phyloP scores from a whole-genome alignment of 2,113 vertebrate genomes.

The Hemicordylus capensis region DNA sequence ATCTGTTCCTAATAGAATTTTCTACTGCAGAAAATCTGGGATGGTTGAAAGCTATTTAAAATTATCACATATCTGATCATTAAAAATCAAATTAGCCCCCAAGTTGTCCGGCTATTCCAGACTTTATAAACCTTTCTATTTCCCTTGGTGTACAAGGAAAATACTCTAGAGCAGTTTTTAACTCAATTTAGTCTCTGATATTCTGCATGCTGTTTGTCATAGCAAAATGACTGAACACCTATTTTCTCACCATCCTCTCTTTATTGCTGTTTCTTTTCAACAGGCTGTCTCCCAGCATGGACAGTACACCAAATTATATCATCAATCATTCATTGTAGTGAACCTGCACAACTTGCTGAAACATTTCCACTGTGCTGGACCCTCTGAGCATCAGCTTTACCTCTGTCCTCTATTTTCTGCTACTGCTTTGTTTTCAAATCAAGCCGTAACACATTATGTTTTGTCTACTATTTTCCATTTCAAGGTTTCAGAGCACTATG shows the following conservation, averaged over 20 bases:
- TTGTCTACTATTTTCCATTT: neutral
- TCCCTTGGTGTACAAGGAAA: conserved; percentile 19
- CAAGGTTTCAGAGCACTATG: neutral
- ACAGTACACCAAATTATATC: neutral
- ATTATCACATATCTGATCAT: no score
- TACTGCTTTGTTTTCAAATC: neutral
- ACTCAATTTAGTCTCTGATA: conserved; percentile 5
- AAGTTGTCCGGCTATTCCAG: neutral
- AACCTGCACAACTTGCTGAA: neutral
- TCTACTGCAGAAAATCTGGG: no score
- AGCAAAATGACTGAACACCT: conserved; percentile 35
- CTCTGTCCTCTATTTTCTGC: neutral
- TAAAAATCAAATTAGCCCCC: neutral
- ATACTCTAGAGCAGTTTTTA: neutral
- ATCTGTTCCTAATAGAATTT: no score
- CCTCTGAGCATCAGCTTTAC: neutral
- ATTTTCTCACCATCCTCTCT: conserved; percentile 28
- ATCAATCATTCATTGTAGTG: conserved; percentile 2
- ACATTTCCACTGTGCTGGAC: neutral
- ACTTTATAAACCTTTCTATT: conserved; percentile 14
- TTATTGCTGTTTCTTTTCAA: conserved; percentile 37
- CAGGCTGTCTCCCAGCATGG: conserved; percentile 29
- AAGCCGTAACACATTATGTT: neutral
- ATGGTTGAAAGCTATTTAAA: neutral
- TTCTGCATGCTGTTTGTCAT: conserved; percentile 3